These are phyloP conservation scores for Glareola pratincola DNA, from an alignment of 2,113 vertebrate species.

Conservation along the genomic window DNA sequence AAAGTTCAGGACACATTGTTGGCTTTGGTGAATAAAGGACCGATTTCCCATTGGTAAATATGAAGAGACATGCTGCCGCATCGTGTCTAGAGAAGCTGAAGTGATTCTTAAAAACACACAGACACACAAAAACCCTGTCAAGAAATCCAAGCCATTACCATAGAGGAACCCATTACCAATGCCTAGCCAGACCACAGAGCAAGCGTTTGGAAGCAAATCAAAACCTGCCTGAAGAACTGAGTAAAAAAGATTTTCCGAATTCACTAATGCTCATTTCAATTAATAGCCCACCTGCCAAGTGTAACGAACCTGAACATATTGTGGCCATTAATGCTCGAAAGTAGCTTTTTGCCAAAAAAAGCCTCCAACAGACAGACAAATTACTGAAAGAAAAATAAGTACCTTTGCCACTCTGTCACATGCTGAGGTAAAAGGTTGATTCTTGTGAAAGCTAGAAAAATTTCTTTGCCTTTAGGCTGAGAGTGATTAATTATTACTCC, in stretches of 20 bases:
- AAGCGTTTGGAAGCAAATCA: slow-evolving; percentile 41
- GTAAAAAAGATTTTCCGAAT: not conserved
- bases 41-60: not conserved
- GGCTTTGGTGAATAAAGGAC: not conserved
- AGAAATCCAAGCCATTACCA: not conserved
- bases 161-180: not conserved
- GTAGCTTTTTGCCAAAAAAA: not conserved
- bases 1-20: not conserved
- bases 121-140: accelerated
- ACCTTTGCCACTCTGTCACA: not conserved
- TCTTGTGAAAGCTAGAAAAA: not conserved
- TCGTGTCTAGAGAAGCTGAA: not conserved
- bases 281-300: slow-evolving; percentile 33
- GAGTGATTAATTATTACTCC: not conserved
- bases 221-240: slow-evolving; percentile 24
- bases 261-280: slow-evolving; percentile 1
- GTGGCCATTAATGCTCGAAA: slow-evolving; percentile 6
- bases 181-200: not conserved
- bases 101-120: not conserved
- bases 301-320: not conserved
- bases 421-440: not conserved
- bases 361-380: not conserved
- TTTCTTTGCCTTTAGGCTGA: not conserved
- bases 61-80: not conserved
- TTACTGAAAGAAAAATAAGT: not conserved